These are phyloP conservation scores for Agonopterix heracliana DNA, from an alignment of 2,888 invertebrate genomes.

Conservation along the genomic window DNA sequence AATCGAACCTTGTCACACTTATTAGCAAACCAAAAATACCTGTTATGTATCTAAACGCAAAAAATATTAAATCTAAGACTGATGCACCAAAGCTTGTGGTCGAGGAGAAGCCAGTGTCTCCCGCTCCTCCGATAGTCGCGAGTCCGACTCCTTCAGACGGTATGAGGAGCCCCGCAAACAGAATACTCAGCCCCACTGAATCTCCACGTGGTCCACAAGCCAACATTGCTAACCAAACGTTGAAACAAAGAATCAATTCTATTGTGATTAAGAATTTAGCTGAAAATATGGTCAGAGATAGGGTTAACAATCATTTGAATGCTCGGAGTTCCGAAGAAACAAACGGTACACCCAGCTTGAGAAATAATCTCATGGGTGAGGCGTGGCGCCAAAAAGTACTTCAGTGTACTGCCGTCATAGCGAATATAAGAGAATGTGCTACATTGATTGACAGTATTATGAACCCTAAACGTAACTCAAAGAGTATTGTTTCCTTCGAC, in stretches of 20 bases:
- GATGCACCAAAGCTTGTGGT: constrained; percentile 67
- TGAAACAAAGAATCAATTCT: constrained; percentile 92
- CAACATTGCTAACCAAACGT: constrained; percentile 81
- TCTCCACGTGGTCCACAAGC: constrained; percentile 67
- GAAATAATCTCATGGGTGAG: constrained; percentile 77
- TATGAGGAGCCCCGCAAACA: constrained; percentile 57
- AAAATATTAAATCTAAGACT: constrained; percentile 68
- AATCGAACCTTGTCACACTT: constrained; percentile 92
- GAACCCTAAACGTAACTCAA: constrained; percentile 69
- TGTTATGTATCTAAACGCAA: constrained; percentile 72
- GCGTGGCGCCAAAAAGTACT: constrained; percentile 88
- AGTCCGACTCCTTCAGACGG: constrained; percentile 70
- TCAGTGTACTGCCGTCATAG: constrained; percentile 88
- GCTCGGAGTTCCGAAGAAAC: constrained; percentile 59
- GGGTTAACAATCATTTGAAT: constrained; percentile 67
- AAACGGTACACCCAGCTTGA: constrained; percentile 58
- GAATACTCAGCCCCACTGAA: constrained; percentile 72
- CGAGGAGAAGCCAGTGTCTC: constrained; percentile 54
- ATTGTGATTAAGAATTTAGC: constrained; percentile 92
- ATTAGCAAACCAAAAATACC: constrained; percentile 85
- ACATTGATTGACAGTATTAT: constrained; percentile 85
- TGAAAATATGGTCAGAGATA: constrained; percentile 82
- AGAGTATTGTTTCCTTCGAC: constrained; percentile 87
- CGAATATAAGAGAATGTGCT: constrained; percentile 85
- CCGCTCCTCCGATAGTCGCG: constrained; percentile 48